These are phyloP conservation scores for Apodemus agrarius DNA, from an alignment of 2,797 vertebrate species.

Conservation along the genomic window DNA sequence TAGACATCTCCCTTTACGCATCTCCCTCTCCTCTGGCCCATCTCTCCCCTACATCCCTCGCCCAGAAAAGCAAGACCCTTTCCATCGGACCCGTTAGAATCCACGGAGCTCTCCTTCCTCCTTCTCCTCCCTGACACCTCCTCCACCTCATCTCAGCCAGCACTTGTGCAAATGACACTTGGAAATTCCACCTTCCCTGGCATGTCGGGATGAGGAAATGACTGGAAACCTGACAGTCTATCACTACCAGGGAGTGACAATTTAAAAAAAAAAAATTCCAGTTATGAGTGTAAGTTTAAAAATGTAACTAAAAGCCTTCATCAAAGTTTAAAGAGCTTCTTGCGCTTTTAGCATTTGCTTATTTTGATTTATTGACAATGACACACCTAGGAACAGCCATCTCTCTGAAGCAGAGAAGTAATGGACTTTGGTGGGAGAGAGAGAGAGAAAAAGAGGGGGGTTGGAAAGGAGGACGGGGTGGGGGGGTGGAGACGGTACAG, in stretches of 20 bases:
- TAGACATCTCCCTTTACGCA: neutral
- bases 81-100: neutral
- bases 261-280: slow-evolving; percentile 78
- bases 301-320: slow-evolving; percentile 94
- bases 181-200: slow-evolving; percentile 75
- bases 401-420: slow-evolving; percentile 87
- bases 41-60: neutral
- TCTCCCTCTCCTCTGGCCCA: fast-evolving
- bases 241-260: slow-evolving; percentile 86
- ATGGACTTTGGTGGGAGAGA: slow-evolving; percentile 87
- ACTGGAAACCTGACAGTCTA: slow-evolving; percentile 84
- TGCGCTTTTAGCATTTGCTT: slow-evolving; percentile 90
- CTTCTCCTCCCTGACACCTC: neutral
- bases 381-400: slow-evolving; percentile 90
- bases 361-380: slow-evolving; percentile 92
- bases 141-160: slow-evolving; percentile 62
- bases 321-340: slow-evolving; percentile 93
- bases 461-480: slow-evolving; percentile 15
- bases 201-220: slow-evolving; percentile 75
- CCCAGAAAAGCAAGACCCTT: neutral
- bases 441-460: slow-evolving; percentile 78
- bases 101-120: neutral
- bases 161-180: slow-evolving; percentile 78
- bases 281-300: slow-evolving; percentile 90
- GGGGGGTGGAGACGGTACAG: slow-evolving; percentile 86